Evolutionary conservation across 2,888 invertebrate species (phyloP).

Genomic region (Helleia helle): DNA sequence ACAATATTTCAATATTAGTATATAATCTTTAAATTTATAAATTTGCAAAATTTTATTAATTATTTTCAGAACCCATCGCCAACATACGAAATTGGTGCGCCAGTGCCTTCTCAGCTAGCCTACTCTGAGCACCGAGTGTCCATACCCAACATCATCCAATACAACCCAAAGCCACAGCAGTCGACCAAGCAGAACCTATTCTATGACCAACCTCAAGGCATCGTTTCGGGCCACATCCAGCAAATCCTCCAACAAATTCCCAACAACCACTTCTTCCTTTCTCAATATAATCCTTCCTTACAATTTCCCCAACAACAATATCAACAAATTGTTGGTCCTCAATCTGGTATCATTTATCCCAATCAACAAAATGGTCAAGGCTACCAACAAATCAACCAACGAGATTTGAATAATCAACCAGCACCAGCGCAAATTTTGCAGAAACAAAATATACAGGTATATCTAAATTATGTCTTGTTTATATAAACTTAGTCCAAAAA

Average conservation of each 20-base stretch:
- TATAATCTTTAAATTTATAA: no score
- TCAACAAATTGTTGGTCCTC: constrained; percentile 9
- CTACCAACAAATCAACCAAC: constrained; percentile 19
- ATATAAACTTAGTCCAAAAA: no score
- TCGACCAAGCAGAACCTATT: constrained; percentile 15
- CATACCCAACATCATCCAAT: constrained; percentile 29
- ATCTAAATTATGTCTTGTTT: no score
- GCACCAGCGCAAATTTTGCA: constrained; percentile 18
- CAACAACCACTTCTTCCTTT: constrained; percentile 13
- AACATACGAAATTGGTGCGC: constrained; percentile 46
- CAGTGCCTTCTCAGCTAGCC: constrained; percentile 47
- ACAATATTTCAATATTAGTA: no score
- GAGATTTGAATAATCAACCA: constrained; percentile 16
- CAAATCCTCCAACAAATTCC: not conserved
- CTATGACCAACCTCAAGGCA: constrained; percentile 12
- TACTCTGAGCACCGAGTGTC: constrained; percentile 44
- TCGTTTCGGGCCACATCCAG: constrained; percentile 12
- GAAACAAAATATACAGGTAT: constrained; percentile 22
- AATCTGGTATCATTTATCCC: constrained; percentile 17
- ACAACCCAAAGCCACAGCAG: constrained; percentile 23
- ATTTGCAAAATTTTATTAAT: no score
- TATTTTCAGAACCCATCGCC: constrained; percentile 40
- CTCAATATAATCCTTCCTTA: constrained; percentile 9
- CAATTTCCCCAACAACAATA: not conserved
- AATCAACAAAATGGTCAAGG: constrained; percentile 17